These are phyloP conservation scores for Apteryx mantelli DNA, from an alignment of 2,113 vertebrate genomes.

Conservation along the genomic window DNA sequence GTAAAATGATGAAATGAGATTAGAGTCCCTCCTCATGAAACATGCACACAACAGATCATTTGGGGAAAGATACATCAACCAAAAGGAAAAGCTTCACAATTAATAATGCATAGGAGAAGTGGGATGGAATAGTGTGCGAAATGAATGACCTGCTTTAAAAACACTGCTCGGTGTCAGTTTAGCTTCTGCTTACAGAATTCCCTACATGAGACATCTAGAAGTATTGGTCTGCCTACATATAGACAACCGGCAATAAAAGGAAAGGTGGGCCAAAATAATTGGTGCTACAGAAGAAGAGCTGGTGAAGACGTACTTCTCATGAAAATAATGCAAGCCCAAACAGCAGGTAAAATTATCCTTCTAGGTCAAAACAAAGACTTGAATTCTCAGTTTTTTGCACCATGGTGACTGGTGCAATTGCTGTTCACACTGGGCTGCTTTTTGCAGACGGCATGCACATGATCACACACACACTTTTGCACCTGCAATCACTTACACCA, in stretches of 20 bases:
- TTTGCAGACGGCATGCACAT: accelerated
- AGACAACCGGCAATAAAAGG: not conserved
- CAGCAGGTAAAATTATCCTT: not conserved
- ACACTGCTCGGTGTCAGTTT: not conserved
- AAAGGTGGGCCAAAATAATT: not conserved
- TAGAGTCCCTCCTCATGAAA: conserved; percentile 45
- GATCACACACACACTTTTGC: not conserved
- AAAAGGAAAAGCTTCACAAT: conserved; percentile 37
- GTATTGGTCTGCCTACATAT: not conserved
- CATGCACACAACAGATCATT: not conserved
- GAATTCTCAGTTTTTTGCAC: not conserved
- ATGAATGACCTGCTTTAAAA: conserved; percentile 42
- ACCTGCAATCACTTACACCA: conserved; percentile 31
- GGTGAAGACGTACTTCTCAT: not conserved
- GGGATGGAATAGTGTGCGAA: not conserved
- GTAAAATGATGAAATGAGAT: not conserved
- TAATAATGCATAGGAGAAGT: conserved; percentile 37
- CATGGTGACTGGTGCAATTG: not conserved
- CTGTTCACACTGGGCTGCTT: not conserved
- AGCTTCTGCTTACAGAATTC: not conserved
- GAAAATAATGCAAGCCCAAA: accelerated
- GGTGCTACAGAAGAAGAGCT: not conserved
- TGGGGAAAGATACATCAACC: conserved; percentile 28
- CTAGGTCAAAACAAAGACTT: not conserved
- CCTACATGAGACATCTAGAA: not conserved